phyloP scores from a whole-genome alignment of 2,797 vertebrate genomes.

The Gymnodraco acuticeps region DNA sequence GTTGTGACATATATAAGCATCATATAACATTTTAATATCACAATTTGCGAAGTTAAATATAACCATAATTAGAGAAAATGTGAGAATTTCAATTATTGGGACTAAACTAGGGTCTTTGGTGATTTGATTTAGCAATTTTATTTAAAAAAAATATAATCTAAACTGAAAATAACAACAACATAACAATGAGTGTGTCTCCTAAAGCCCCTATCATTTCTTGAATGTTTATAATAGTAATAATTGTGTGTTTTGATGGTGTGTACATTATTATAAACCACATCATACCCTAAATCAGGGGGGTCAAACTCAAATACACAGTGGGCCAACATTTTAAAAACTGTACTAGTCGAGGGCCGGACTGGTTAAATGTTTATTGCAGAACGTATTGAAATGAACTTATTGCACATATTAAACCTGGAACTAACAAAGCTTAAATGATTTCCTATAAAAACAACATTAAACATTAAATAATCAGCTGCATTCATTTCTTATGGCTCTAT shows the following conservation, averaged over 20 bases:
- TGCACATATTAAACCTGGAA: too few relatives aligned
- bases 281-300: not conserved
- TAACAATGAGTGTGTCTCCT: not conserved
- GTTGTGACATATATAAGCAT: not conserved
- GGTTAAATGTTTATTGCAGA: not conserved
- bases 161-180: not conserved
- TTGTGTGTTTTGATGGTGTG: not conserved
- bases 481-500: too few relatives aligned
- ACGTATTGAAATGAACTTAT: too few relatives aligned
- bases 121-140: not conserved
- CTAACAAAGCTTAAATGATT: too few relatives aligned
- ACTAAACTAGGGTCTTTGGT: not conserved
- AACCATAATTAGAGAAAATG: not conserved
- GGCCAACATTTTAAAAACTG: too few relatives aligned
- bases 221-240: too few relatives aligned
- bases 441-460: too few relatives aligned
- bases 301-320: too few relatives aligned
- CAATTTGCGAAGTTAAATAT: not conserved
- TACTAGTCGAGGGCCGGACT: too few relatives aligned
- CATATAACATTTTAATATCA: not conserved
- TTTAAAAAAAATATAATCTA: not conserved
- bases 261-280: not conserved
- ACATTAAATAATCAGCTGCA: too few relatives aligned
- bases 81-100: too few relatives aligned
- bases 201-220: not conserved